Evolutionary conservation across 2,797 vertebrate genomes (phyloP).

Genomic region (Acanthornis magna): DNA sequence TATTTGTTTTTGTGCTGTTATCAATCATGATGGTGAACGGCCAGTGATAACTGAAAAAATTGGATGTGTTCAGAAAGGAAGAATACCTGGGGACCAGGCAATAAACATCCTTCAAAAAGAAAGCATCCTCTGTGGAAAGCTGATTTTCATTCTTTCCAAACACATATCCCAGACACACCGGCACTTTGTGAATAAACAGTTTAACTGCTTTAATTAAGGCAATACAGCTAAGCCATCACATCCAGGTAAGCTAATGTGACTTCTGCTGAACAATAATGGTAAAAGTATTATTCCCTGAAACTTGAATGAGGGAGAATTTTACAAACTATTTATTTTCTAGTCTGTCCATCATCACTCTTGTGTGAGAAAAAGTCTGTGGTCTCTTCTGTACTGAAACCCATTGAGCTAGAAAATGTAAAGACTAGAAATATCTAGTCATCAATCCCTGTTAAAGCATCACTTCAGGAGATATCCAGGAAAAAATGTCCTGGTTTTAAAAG

Average conservation of each 20-base stretch:
- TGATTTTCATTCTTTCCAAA: not conserved
- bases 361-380: not conserved
- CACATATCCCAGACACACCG: not conserved
- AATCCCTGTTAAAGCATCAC: not conserved
- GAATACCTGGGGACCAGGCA: constrained; percentile 6
- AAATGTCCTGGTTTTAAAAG: constrained; percentile 2
- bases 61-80: constrained; percentile 38
- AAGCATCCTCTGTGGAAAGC: not conserved
- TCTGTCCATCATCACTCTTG: not conserved
- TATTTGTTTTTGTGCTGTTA: constrained; percentile 20
- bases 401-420: constrained; percentile 14
- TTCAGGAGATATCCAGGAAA: not conserved
- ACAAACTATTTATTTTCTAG: not conserved
- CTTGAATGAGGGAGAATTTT: not conserved
- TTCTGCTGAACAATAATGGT: not conserved
- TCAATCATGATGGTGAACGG: not conserved
- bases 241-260: not conserved
- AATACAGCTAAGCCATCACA: not conserved
- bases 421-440: constrained; percentile 10
- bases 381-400: not conserved
- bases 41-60: constrained; percentile 29
- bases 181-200: constrained; percentile 4
- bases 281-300: not conserved
- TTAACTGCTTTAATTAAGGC: constrained; percentile 31
- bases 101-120: constrained; percentile 20